Conservation (phyloP, 2,888 invertebrate species). For the Hyposoter didymator region DNA sequence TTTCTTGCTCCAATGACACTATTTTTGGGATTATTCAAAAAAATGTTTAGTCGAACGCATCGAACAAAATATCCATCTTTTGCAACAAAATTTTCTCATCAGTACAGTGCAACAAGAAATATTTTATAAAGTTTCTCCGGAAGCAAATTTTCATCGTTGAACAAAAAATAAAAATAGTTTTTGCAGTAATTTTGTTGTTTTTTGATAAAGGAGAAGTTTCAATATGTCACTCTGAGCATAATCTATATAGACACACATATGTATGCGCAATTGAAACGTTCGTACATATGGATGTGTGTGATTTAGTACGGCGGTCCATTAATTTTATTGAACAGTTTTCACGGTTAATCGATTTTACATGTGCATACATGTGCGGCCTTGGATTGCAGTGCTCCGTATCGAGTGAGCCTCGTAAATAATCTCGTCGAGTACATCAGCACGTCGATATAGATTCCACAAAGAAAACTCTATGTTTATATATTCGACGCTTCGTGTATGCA, state of each 20-base stretch:
- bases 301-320: conserved; percentile 40
- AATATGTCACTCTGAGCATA: neutral
- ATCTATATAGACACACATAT: neutral
- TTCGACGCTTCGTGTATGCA: neutral
- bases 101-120: too few species aligned
- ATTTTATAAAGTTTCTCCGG: too few species aligned
- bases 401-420: conserved; percentile 65
- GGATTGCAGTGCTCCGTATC: conserved; percentile 50
- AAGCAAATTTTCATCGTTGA: too few species aligned
- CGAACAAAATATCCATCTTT: too few species aligned
- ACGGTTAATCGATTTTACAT: conserved; percentile 63
- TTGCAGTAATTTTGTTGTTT: neutral
- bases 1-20: too few species aligned
- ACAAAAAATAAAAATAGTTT: too few species aligned
- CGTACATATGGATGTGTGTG: conserved; percentile 6
- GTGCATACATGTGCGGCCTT: conserved; percentile 58
- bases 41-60: too few species aligned
- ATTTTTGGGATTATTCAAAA: too few species aligned
- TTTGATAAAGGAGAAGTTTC: neutral
- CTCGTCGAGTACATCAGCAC: conserved; percentile 62
- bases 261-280: neutral
- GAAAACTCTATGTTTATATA: conserved; percentile 16
- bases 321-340: conserved; percentile 58
- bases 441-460: conserved; percentile 10
- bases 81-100: too few species aligned